Evolutionary conservation across 2,113 vertebrate genomes (phyloP).

Genomic region (Pelodiscus sinensis): DNA sequence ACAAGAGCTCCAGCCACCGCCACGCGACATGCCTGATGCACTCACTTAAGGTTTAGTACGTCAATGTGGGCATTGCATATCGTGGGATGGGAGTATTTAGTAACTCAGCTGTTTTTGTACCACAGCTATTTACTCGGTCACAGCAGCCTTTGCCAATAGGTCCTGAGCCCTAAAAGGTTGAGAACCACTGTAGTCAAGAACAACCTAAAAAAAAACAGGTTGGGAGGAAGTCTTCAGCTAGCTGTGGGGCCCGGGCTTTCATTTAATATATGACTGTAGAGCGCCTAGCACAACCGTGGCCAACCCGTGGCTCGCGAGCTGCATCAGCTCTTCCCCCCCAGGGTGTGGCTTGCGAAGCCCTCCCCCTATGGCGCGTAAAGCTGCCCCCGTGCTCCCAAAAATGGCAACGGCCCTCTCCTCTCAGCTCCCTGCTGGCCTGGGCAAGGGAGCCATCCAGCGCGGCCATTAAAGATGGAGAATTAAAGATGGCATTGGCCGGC

Average conservation of each 20-base stretch:
- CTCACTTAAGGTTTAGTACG: not conserved
- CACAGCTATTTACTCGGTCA: not conserved
- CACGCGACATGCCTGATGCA: not conserved
- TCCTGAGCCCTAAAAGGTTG: not conserved
- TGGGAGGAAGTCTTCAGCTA: not conserved
- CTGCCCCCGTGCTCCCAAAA: no score
- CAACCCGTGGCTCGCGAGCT: no score
- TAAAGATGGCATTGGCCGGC: no score
- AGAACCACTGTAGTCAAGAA: not conserved
- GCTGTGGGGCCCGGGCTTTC: not conserved
- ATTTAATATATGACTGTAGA: not conserved
- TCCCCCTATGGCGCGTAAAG: no score
- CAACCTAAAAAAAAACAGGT: not conserved
- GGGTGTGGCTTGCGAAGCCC: no score
- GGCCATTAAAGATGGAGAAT: no score
- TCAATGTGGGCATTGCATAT: not conserved
- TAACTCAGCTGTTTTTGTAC: not conserved
- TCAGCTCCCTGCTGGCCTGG: no score
- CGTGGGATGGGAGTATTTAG: not conserved
- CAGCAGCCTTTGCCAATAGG: fast-evolving
- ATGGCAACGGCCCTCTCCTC: no score
- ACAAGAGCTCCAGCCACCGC: not conserved
- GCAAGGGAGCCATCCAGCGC: no score
- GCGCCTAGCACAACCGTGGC: no score
- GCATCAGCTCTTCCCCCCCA: no score